Base-by-base conservation (phyloP, 2,113 vertebrate species). In the Felis chaus region DNA sequence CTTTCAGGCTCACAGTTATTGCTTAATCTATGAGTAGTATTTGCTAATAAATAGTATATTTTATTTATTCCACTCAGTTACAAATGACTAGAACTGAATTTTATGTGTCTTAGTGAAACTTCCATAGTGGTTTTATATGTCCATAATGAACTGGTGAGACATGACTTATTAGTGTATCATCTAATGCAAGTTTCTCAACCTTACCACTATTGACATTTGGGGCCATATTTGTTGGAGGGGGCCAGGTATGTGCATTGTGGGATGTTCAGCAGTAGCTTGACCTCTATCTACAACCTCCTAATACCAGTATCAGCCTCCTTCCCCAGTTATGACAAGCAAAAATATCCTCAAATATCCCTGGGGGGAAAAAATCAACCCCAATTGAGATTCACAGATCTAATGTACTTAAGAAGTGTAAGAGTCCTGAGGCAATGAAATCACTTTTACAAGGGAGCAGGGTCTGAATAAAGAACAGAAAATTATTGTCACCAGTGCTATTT, bases 231-330 rank as follows among this genome's bases (percentile, higher is more conserved):
- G 21, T n/a, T 86, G 27, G 2, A 31, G 6, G 19, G 31, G 0
- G 50, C 0, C 2, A 33, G 1, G 29, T 63, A 10, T 55, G 33
- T 68, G 1, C 5, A 21, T n/a, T 27, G 0, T 21, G 61, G 45
- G 21, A 25, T 73, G 41, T 61, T 91, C 13, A 80, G 23, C 1
- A 21, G 18, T 16, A 81, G 18, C 7, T 13, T 74, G 15, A 29
- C 10, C 4, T 89, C 31, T 48, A 13, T 5, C n/a, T 50, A n/a
- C 3, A 41, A 41, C 27, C 8, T 79, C 15, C 45, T 45, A 3
- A 36, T 94, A 4, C 2, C 6, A 13, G 13, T 48, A 25, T 2
- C 5, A 81, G 29, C 14, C 3, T 19, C 0, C 14, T 23, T 81
- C 39, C 18, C 39, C 14, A 39, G 33, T 18, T 83, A 27, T 71